Conservation (phyloP, 2,113 vertebrate genomes). For the Dromas ardeola region DNA sequence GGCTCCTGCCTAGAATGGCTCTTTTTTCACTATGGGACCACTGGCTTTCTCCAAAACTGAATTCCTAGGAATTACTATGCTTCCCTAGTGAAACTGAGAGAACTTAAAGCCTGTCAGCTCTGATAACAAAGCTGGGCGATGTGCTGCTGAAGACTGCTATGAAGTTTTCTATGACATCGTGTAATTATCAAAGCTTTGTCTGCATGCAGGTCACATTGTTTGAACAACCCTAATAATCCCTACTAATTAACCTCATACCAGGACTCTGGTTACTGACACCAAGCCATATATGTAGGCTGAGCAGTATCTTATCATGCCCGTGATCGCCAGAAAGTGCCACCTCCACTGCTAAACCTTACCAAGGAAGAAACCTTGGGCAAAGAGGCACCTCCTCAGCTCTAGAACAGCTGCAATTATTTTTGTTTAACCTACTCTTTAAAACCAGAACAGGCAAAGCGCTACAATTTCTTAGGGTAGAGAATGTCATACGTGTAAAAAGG, state of each 20-base stretch:
- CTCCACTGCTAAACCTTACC: not conserved
- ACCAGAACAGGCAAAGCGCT: not conserved
- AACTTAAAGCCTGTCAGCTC: not conserved
- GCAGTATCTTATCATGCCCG: not conserved
- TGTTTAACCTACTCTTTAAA: not conserved
- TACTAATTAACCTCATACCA: not conserved
- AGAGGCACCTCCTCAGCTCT: not conserved
- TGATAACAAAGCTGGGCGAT: not conserved
- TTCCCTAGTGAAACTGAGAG: not conserved
- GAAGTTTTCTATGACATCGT: not conserved
- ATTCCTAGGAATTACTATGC: not conserved
- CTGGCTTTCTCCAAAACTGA: not conserved
- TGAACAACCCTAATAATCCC: not conserved
- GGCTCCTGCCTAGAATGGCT: not conserved
- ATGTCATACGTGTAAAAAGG: not conserved
- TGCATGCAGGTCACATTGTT: not conserved
- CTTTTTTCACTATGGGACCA: not conserved
- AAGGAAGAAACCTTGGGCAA: not conserved
- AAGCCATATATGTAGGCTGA: not conserved
- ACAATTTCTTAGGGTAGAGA: not conserved
- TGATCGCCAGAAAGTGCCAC: not conserved
- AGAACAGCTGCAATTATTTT: not conserved
- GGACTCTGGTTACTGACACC: not conserved
- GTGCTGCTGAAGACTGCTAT: not conserved
- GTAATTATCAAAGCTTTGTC: not conserved